Base-by-base conservation (phyloP, 2,888 invertebrate species). In the Dimorphilus gyrociliatus region DNA sequence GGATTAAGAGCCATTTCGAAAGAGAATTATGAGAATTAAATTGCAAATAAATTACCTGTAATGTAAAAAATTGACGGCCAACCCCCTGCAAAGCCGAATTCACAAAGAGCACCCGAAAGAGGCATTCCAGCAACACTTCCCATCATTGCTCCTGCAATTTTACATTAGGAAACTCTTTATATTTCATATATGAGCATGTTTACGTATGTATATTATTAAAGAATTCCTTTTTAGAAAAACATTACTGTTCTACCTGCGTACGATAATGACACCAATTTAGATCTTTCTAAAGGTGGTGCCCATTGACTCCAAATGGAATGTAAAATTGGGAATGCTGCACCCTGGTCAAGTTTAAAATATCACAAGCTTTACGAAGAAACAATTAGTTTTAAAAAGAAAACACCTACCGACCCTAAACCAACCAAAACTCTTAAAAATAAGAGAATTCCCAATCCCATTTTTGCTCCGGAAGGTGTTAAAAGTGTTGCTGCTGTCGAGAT, bases 71-170 rank as follows among this genome's bases (percentile, higher is more conserved):
- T 78, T 6, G 81, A 69, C 0, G 82, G 81, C 85, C 85, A 85
- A 1, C 84, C 84, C 7, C 78, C 63, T 0, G 78, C 50, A 35
- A 53, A 51, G 3, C 51, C 55, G 32, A 51, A 48, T 15, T 50
- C 76, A 50, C 82, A 84, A 1, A 85, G 64, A 72, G 78, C 77
- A 0, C 82, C 82, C 2, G 80, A 78, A 43, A 82, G 57, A 0
- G 84, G 82, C 48, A 85, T 66, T 1, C 81, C 81, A 35, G 82
- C 69, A 2, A 86, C 80, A 34, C 85, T 85, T 23, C 88, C 88
- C 54, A 88, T 78, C 63, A 84, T 84, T 6, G 81, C 72, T 38
- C 85, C 84, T 80, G 73, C n/a, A n/a, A n/a, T n/a, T n/a, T n/a
- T n/a, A n/a, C n/a, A n/a, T n/a, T n/a, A 16, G 2, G n/a, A n/a